phyloP scores from a whole-genome alignment of 2,888 invertebrate species.

The Diachrysia chrysitis region DNA sequence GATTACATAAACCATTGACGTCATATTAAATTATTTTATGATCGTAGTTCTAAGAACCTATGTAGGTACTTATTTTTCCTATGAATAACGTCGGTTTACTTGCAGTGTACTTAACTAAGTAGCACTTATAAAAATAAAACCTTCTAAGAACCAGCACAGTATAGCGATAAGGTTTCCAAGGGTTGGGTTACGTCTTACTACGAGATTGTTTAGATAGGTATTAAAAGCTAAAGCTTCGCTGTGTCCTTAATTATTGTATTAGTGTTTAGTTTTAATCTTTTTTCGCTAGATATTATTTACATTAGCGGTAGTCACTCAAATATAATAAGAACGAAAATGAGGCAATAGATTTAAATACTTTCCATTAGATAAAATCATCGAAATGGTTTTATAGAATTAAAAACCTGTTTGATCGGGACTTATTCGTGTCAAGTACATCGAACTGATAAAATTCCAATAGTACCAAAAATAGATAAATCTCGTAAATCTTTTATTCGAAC shows the following conservation, averaged over 20 bases:
- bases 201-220: conserved; percentile 31
- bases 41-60: conserved; percentile 13
- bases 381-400: background rate
- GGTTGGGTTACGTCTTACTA: conserved; percentile 42
- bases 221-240: conserved; percentile 25
- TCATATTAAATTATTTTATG: conserved; percentile 49
- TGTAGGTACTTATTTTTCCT: conserved; percentile 31
- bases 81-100: conserved; percentile 34
- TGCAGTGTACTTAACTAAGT: conserved; percentile 35
- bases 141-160: conserved; percentile 40
- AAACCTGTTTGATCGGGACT: background rate
- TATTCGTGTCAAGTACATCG: background rate
- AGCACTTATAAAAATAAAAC: conserved; percentile 49
- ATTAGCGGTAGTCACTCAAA: background rate
- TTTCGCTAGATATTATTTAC: conserved; percentile 1
- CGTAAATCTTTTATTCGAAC: conserved; percentile 32
- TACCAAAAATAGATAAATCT: background rate
- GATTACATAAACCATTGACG: conserved; percentile 54
- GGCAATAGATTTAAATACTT: too few relatives aligned
- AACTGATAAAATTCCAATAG: conserved; percentile 1
- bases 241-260: conserved; percentile 17
- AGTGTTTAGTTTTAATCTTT: conserved; percentile 13
- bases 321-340: too few relatives aligned
- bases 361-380: background rate
- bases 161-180: conserved; percentile 51